A percentile compares a stretch with the other conserved stretches of the same genome.
phyloP scores from a whole-genome alignment of 2,888 invertebrate species.

The Synanthedon andrenaeformis region DNA sequence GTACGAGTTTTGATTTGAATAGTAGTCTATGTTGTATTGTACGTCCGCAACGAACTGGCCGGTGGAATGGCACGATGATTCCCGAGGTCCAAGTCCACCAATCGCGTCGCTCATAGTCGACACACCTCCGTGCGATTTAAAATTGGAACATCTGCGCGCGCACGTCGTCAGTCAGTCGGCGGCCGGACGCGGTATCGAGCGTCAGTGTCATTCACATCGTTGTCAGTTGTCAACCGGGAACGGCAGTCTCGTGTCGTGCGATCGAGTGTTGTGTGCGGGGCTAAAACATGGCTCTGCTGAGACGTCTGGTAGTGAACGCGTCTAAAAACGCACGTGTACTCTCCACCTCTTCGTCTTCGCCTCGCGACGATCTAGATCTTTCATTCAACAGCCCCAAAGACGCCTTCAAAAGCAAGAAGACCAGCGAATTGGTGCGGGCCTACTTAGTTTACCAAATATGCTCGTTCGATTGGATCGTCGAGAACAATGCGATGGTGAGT shows the following conservation, averaged over 20 bases:
- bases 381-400: slow-evolving; percentile 89
- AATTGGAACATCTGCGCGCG: slow-evolving; percentile 60
- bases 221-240: slow-evolving; percentile 43
- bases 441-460: slow-evolving; percentile 93
- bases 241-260: slow-evolving; percentile 43
- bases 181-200: slow-evolving; percentile 39
- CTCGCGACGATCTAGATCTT: slow-evolving; percentile 81
- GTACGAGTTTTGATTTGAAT: too few species aligned
- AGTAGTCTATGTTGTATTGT: too few species aligned
- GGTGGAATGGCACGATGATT: slow-evolving; percentile 8
- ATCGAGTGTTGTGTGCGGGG: slow-evolving; percentile 30
- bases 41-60: slow-evolving; percentile 16
- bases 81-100: slow-evolving; percentile 18
- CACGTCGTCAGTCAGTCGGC: slow-evolving; percentile 24
- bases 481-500: slow-evolving; percentile 92
- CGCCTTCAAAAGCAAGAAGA: slow-evolving; percentile 96
- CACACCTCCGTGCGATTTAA: slow-evolving; percentile 63
- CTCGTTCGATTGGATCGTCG: slow-evolving; percentile 87
- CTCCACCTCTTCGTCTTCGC: slow-evolving; percentile 26
- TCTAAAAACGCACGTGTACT: slow-evolving; percentile 44
- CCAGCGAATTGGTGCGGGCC: slow-evolving; percentile 89
- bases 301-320: slow-evolving; percentile 47
- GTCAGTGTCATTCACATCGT: slow-evolving; percentile 31
- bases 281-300: slow-evolving; percentile 56
- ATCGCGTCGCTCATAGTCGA: slow-evolving; percentile 34